Base-by-base conservation (phyloP, 2,888 invertebrate species). In the Chromoteleia sp. region DNA sequence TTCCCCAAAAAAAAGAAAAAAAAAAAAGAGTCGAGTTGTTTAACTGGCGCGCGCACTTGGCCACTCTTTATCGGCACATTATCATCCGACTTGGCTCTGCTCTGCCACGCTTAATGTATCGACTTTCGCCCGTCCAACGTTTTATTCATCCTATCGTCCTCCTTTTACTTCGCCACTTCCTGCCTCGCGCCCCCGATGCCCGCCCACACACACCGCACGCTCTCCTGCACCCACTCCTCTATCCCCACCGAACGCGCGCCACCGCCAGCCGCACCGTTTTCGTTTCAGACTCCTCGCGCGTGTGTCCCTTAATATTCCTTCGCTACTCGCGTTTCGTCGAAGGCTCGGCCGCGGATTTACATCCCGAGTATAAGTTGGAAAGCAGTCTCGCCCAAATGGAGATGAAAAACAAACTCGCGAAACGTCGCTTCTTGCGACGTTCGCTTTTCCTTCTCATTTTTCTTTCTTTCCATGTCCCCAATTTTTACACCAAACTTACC, bases 101-200 rank as follows among this genome's bases (percentile, higher is more conserved):
- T 54, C 63, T 59, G 48, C 74, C 77, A 75, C 76, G 67, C 88
- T 87, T 88, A 88, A 89, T 86, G 88, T 88, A 89, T 87, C 87
- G 86, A 71, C 82, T 81, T 81, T 83, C 85, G 77, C 67, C 80
- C 81, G 85, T 86, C 85, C 85, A 87, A 91, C 90, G 89, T 89
- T 90, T 91, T 91, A 91, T 90, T 91, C 90, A 91, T 89, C 86
- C 87, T 84, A 85, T 86, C 84, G 87, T 87, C 87, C 84, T 86
- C 85, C 87, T 89, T 87, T 88, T 87, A 86, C 86, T 82, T 82
- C 56, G 81, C 84, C 81, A 85, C 84, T 85, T 84, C 75, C 83
- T 73, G 21, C 78, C 68, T 54, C 73, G 81, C 78, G 80, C 19
- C 36, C 63, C 54, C 71, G 52, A 41, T n/a, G n/a, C n/a, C 56